These are phyloP conservation scores for Phalangium opilio DNA, from an alignment of 2,888 invertebrate genomes.

Conservation along the genomic window DNA sequence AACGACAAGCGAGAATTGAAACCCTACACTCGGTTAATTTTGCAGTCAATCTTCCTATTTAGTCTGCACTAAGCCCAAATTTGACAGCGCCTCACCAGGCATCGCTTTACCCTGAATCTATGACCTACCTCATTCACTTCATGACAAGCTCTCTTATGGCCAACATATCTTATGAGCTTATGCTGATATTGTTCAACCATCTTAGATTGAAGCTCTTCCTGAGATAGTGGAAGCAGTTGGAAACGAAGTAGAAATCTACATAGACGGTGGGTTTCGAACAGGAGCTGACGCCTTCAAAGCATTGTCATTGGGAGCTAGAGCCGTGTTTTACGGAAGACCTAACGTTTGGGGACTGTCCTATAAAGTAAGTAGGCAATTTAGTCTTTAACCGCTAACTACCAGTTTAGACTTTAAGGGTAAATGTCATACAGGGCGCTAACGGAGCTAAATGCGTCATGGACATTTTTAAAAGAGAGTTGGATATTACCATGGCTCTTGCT, in stretches of 20 bases:
- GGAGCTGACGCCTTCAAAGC: constrained; percentile 85
- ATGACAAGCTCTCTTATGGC: too few relatives aligned
- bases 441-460: constrained; percentile 45
- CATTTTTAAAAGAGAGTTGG: constrained; percentile 58
- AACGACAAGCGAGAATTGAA: too few relatives aligned
- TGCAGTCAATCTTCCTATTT: too few relatives aligned
- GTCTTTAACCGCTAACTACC: background rate
- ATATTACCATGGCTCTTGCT: constrained; percentile 54
- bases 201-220: constrained; percentile 38
- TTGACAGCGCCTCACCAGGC: too few relatives aligned
- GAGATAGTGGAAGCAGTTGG: constrained; percentile 54
- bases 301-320: constrained; percentile 66
- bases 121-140: too few relatives aligned
- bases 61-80: too few relatives aligned
- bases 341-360: constrained; percentile 68
- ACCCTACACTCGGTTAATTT: too few relatives aligned
- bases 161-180: too few relatives aligned
- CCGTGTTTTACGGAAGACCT: constrained; percentile 66
- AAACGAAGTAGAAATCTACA: constrained; percentile 55
- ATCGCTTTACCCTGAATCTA: too few relatives aligned
- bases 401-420: constrained; percentile 40
- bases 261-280: constrained; percentile 70
- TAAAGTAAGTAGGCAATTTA: constrained; percentile 28
- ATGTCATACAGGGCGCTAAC: too few relatives aligned
- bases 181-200: background rate